Evolutionary conservation across 2,113 vertebrate species (phyloP).

Genomic region (Cheirogaleus medius): DNA sequence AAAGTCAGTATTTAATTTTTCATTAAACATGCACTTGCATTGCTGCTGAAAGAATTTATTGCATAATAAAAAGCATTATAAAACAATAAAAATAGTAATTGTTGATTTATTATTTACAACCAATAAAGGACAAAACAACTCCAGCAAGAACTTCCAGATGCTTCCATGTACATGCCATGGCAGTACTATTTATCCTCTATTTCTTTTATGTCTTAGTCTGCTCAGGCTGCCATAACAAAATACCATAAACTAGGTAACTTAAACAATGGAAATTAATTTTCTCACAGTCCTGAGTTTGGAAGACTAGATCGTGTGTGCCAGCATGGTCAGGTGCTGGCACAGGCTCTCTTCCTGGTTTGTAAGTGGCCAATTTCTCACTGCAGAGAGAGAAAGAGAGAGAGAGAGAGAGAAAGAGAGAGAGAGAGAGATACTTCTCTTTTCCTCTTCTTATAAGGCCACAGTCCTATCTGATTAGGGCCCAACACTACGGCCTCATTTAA

Average conservation of each 20-base stretch:
- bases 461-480: neutral
- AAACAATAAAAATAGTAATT: neutral
- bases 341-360: neutral
- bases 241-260: neutral
- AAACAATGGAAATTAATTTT: neutral
- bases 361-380: neutral
- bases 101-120: neutral
- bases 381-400: neutral
- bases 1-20: conserved; percentile 53
- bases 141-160: neutral
- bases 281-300: neutral
- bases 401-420: neutral
- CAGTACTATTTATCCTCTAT: neutral
- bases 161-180: neutral
- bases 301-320: neutral
- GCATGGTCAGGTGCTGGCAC: neutral
- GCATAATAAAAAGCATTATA: neutral
- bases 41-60: conserved; percentile 34
- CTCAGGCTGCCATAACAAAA: neutral
- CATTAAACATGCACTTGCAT: neutral
- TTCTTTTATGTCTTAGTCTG: neutral
- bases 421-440: neutral
- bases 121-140: neutral
- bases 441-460: neutral
- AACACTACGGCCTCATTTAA: neutral